Evolutionary conservation across 2,888 invertebrate species (phyloP), one percentile per base, ranked within the genome.

Genomic region (Tipula lateralis): DNA sequence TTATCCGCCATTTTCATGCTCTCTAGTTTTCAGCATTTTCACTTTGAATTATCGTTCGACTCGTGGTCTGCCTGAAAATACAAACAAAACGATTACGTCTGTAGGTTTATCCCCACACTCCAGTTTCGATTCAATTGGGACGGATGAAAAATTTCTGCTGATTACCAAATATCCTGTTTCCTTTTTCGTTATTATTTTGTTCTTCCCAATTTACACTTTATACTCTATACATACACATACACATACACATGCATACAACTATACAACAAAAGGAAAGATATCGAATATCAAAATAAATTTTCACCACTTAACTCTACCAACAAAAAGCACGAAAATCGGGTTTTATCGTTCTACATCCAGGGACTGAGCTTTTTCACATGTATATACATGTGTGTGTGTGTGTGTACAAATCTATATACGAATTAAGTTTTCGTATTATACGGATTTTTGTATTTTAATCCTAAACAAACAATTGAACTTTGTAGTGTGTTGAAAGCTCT

Each of bases 1-100:
- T 66, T 66, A 66, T 66, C 66, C 66, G 66, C 66, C 66, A 66
- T 66, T 66, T 66, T 66, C 66, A 66, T 66, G 66, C 66, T 66
- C 66, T 66, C 19, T 66, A 12, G 24, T 66, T 66, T 24, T 66
- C 9, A 66, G 12, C 24, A 24, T 24, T 66, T 66, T 24, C 66
- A 24, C 24, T 66, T 24, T 24, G 12, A 3, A 66, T 66, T 66
- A 24, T 66, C 66, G 24, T 7, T 24, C 19, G 24, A 66, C 24
- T 1, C 24, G 66, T 24, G 24, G 24, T 9, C 24, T 7, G 24
- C 66, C 66, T 66, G 66, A 0, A 66, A 66, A 66, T 66, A 66
- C 19, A 66, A 24, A 66, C 7, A 66, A 66, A 66, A 66, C 7
- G 24, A 2, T 24, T 24, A 2, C 44, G n/a, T 36, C n/a, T n/a